Base-by-base conservation (phyloP, 2,888 invertebrate species). In the Melipona beecheii region DNA sequence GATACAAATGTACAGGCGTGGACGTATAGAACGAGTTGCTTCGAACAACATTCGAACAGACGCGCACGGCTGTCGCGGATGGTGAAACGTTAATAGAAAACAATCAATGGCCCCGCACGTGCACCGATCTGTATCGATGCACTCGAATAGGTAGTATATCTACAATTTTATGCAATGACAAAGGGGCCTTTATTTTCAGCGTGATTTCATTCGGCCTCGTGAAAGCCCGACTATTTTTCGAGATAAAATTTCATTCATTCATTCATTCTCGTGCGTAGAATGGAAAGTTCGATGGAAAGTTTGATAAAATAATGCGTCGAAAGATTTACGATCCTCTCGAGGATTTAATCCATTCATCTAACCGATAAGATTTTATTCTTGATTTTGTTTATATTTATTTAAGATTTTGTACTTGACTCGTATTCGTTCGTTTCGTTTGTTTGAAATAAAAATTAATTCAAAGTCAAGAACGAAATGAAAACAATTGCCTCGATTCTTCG, bases 31-130 rank as follows among this genome's bases (percentile, higher is more conserved):
- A 81, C 62, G 66, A 52, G 58, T 27, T 62, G 68, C 36, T 9
- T 36, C 36, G 36, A 36, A 36, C 9, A 9, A 36, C 36, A 36
- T 69, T 69, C 43, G 27, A 27, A 60, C 43, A 52, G 58, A 75
- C 50, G 9, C 36, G 1, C 36, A 27, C 36, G 68, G 19, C 66
- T 60, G 66, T 72, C 31, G 36, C n/a, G 71, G 72, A 64, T 43
- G 43, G 73, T 73, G 50, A 73, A 75, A 82, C 36, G 83, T 74
- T 72, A 83, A 75, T 75, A 62, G 72, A 83, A 76, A 72, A 83
- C 76, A 83, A 83, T 83, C 76, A 83, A 54, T 69, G 75, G 52
- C 43, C 43, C 43, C 75, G 69, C 83, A 73, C 72, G 81, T 73
- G 79, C 68, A 69, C n/a, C 49, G 78, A 75, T 36, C 36, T 64